phyloP scores from a whole-genome alignment of 2,113 vertebrate species.

The Anhinga rufa region DNA sequence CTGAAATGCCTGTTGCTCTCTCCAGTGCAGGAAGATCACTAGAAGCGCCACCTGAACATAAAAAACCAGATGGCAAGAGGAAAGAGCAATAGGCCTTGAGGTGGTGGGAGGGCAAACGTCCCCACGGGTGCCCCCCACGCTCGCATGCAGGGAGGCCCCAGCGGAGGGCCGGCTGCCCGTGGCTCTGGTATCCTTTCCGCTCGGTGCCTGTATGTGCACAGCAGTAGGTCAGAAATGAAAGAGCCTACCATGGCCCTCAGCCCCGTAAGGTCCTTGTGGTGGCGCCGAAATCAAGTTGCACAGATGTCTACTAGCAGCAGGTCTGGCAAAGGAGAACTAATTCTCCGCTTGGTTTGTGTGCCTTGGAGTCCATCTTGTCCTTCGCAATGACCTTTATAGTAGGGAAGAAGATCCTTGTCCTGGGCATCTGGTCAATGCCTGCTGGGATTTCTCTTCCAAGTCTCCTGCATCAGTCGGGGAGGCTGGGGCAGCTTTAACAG shows the following conservation, averaged over 20 bases:
- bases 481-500: not conserved
- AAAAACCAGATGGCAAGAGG: not conserved
- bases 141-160: not conserved
- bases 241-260: not conserved
- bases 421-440: not conserved
- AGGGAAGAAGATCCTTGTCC: not conserved
- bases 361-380: not conserved
- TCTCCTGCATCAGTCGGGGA: not conserved
- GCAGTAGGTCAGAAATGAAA: not conserved
- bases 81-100: not conserved
- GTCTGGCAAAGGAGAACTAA: not conserved
- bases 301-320: not conserved
- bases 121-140: fast-evolving
- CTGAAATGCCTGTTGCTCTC: not conserved
- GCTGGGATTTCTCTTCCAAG: not conserved
- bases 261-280: not conserved
- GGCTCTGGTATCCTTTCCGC: not conserved
- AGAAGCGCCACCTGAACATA: not conserved
- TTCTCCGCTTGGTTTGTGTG: not conserved
- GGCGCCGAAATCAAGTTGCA: not conserved
- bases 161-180: too few species aligned
- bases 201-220: not conserved
- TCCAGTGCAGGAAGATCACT: not conserved
- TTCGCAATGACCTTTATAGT: not conserved
- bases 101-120: not conserved